These are phyloP conservation scores for Pterostichus madidus DNA, from an alignment of 2,888 invertebrate species.

Conservation along the genomic window DNA sequence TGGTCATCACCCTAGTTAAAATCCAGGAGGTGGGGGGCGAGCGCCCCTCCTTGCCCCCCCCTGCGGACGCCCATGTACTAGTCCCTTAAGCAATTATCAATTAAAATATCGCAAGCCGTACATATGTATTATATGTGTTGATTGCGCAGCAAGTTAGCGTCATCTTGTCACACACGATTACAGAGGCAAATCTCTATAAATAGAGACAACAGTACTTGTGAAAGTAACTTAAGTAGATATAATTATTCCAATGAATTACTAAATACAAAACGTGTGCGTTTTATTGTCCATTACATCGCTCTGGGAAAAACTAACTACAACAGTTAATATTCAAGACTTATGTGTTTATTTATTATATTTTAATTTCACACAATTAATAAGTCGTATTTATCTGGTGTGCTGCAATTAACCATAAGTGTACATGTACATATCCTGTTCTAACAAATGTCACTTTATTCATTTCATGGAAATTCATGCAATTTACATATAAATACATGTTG, in stretches of 20 bases:
- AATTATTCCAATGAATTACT: constrained; percentile 4
- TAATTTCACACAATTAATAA: background rate
- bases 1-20: no score
- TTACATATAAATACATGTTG: background rate
- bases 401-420: background rate
- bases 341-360: background rate
- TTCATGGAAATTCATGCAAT: background rate
- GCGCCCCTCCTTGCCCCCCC: no score
- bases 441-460: background rate
- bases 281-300: background rate
- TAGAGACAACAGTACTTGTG: background rate
- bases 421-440: background rate
- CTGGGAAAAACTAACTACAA: background rate
- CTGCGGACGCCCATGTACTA: no score
- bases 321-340: constrained; percentile 7
- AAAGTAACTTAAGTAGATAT: background rate
- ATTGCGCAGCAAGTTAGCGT: no score
- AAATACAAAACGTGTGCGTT: background rate
- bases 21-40: no score
- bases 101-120: no score
- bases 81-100: no score
- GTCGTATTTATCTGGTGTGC: background rate
- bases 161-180: no score
- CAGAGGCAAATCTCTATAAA: no score
- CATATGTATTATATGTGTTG: no score